Evolutionary conservation across 2,797 vertebrate genomes (phyloP).

Genomic region (Clamator glandarius): DNA sequence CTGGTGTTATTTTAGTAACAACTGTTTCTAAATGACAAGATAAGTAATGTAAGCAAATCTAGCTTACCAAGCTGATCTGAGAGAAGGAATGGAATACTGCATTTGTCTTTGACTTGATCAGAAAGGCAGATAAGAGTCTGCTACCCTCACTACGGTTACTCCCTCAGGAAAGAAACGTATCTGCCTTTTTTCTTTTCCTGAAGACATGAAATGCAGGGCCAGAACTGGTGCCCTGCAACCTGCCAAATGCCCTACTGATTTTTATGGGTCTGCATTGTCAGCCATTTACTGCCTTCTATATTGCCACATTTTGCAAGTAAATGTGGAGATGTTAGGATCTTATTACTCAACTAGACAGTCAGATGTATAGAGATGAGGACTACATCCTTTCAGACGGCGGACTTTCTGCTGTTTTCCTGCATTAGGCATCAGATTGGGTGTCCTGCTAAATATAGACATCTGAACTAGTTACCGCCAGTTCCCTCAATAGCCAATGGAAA

Average conservation of each 20-base stretch:
- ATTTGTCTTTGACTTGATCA: neutral
- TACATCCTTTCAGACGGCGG: neutral
- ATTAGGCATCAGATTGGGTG: too few species aligned
- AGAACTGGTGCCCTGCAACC: neutral
- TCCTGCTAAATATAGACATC: too few species aligned
- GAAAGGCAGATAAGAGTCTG: neutral
- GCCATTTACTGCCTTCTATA: neutral
- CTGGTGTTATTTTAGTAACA: constrained; percentile 2
- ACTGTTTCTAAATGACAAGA: neutral
- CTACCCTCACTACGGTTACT: neutral
- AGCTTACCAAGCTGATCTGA: neutral
- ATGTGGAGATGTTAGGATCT: neutral
- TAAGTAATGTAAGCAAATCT: constrained; percentile 14
- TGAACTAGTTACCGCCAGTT: too few species aligned
- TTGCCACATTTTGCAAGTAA: neutral
- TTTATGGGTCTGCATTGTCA: neutral
- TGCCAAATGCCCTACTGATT: neutral
- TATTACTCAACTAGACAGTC: neutral
- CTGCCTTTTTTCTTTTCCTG: neutral
- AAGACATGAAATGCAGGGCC: neutral
- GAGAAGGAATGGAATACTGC: neutral
- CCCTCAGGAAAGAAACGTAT: neutral
- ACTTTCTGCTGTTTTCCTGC: neutral
- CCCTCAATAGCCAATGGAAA: too few species aligned
- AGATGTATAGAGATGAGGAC: neutral